phyloP scores from a whole-genome alignment of 2,113 vertebrate species.

The Toxotes jaculatrix region DNA sequence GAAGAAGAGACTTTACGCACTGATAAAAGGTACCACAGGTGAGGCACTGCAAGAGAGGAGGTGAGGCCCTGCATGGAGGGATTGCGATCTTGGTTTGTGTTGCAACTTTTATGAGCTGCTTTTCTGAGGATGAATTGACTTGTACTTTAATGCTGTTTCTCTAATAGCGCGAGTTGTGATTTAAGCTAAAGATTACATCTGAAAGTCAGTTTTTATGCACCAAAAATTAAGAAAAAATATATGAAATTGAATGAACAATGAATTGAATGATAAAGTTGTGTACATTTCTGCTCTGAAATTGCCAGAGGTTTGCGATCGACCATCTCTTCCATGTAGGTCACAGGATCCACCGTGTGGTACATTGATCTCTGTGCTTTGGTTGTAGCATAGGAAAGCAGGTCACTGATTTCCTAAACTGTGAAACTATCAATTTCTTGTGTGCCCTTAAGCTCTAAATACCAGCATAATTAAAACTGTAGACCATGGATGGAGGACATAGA shows the following conservation, averaged over 20 bases:
- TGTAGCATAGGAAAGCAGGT: slow-evolving; percentile 68
- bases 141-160: slow-evolving; percentile 1
- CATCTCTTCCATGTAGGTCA: slow-evolving; percentile 69
- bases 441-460: slow-evolving; percentile 51
- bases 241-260: background rate
- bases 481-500: background rate
- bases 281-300: slow-evolving; percentile 6
- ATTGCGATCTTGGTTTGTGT: background rate
- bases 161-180: background rate
- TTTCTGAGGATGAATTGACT: background rate
- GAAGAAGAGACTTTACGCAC: slow-evolving; percentile 35
- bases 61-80: slow-evolving; percentile 17
- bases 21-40: slow-evolving; percentile 63
- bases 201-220: background rate
- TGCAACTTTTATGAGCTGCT: background rate
- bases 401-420: slow-evolving; percentile 62
- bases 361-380: slow-evolving; percentile 75
- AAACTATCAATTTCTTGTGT: slow-evolving; percentile 56
- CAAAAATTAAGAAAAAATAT: background rate
- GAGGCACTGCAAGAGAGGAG: slow-evolving; percentile 56
- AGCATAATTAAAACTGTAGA: slow-evolving; percentile 44
- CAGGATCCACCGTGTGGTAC: slow-evolving; percentile 44
- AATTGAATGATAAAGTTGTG: background rate
- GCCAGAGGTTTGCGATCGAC: slow-evolving; percentile 27
- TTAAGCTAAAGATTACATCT: background rate